Base-by-base conservation (phyloP, 2,113 vertebrate species). In the Pygoscelis adeliae region DNA sequence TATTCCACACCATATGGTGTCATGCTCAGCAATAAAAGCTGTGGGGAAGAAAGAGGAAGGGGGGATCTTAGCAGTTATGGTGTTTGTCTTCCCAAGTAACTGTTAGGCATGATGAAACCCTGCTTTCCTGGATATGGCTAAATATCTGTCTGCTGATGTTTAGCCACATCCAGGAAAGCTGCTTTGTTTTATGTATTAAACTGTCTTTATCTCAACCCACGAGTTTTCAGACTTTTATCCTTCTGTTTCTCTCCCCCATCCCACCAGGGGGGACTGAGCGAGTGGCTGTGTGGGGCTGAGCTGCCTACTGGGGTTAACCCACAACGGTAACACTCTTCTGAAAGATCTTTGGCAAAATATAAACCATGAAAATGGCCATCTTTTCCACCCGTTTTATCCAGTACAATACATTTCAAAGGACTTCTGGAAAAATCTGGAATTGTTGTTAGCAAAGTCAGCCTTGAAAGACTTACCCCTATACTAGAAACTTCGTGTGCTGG, bases 181-280 rank as follows among this genome's bases (percentile, higher is more conserved):
- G 2, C 34, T 59, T 83, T 49, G 27, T 16, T 69, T 78, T 50
- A 14, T 8, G 10, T 69, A 5, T 46, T 79, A 46, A 81, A 62
- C 55, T 69, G 23, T 38, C 14, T 52, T 74, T 34, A 27, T 34
- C 32, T 34, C 36, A 67, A 21, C 13, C 69, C 26, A 36, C 0
- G 1, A 32, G 7, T 44, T 58, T 66, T 74, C 36, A 14, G 11
- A 11, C 36, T 69, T 76, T 76, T 52, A 52, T 34, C 13, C 18
- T 47, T 40, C 44, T 30, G 21, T 53, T 40, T 73, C 25, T 66
- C 19, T 27, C 19, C 18, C 6, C 9, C 6, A n/a, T 59, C 27
- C 10, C n/a, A n/a, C 21, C 1, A 0, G 26, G 18, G 7, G 8
- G 9, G 27, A 56, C 13, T 12, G 42, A 71, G 36, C 0, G 6